Evolutionary conservation across 2,113 vertebrate species (phyloP), one percentile per base, ranked within the genome.

Genomic region (Thermophis baileyi): DNA sequence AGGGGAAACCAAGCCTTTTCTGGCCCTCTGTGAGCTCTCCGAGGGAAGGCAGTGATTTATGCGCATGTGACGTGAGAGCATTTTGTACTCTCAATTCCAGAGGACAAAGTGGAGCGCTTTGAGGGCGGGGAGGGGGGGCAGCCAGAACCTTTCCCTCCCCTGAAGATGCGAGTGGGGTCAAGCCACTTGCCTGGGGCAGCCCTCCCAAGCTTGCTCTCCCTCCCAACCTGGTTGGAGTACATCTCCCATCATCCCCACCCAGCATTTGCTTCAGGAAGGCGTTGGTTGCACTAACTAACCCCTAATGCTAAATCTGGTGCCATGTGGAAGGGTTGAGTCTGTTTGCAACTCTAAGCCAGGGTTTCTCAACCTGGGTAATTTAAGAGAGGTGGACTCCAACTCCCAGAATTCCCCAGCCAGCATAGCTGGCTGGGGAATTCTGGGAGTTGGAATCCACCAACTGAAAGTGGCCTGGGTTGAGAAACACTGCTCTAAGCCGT

Each of bases 51-150:
- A 0, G 6, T 2, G 46, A 49, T 47, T 47, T 49, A 47, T 27
- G 85, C 11, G 2, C 25, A 8, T 1, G 18, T 1, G 18, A 22
- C 18, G 16, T 3, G 6, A 8, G 18, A 3, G 35, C 18, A 1
- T 81, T 25, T 27, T 12, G 11, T 86, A 46, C 44, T 27, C 85
- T 47, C 85, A 1, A 46, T 22, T 8, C 74, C 16, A 20, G 35
- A 44, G 35, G 74, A 22, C 1, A 22, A 20, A 7, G 18, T 7
- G 3, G 7, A 44, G 18, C 7, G 0, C 35, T 40, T 20, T 1
- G 27, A 14, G 51, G 51, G 51, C 16, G 0, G 11, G 35, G 6
- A 0, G 35, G 18, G 12, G 16, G 69, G 16, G n/a, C 14, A 40
- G n/a, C 6, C 63, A 40, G 16, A 40, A 40, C 0, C 2, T 74